A percentile compares a stretch with the other conserved stretches of the same genome.
These are phyloP conservation scores for Panzeria rudis DNA, from an alignment of 2,888 invertebrate species.

Conservation along the genomic window DNA sequence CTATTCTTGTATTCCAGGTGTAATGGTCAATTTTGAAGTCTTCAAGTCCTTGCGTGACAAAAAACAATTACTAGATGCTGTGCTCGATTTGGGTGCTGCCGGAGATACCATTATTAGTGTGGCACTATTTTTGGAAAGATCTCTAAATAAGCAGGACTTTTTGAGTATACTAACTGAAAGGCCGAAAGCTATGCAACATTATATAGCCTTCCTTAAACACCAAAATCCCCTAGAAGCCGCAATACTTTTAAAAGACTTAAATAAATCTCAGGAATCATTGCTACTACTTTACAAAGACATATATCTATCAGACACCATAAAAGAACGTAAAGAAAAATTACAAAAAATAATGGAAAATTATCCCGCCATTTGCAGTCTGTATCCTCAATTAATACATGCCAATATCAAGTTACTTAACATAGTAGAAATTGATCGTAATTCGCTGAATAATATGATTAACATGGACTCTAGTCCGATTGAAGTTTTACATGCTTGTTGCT, in stretches of 20 bases:
- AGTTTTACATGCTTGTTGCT: conserved; percentile 79
- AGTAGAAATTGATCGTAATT: conserved; percentile 76
- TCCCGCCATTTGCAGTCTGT: conserved; percentile 76
- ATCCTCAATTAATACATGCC: conserved; percentile 79
- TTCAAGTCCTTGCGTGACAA: conserved; percentile 88
- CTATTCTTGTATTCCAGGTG: conserved; percentile 63
- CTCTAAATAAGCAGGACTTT: conserved; percentile 89
- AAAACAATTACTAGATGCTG: conserved; percentile 88
- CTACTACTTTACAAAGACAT: conserved; percentile 83
- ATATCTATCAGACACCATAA: conserved; percentile 77
- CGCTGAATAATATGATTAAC: conserved; percentile 74
- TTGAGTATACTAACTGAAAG: conserved; percentile 88
- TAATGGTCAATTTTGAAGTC: conserved; percentile 84
- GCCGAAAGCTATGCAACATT: conserved; percentile 89
- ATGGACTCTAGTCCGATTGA: conserved; percentile 80
- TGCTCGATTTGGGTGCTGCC: conserved; percentile 89
- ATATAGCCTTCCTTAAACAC: conserved; percentile 89
- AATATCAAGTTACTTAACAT: conserved; percentile 78
- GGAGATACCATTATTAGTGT: conserved; percentile 89
- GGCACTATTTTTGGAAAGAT: conserved; percentile 89
- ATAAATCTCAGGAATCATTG: conserved; percentile 87
- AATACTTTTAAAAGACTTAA: conserved; percentile 89
- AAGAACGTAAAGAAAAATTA: conserved; percentile 79
- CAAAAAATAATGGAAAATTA: conserved; percentile 77
- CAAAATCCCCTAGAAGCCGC: conserved; percentile 87